Percentiles rank a stretch among this genome's conserved stretches.
Evolutionary conservation across 2,888 invertebrate genomes (phyloP).

Genomic region (Caenorhabditis zanzibari): DNA sequence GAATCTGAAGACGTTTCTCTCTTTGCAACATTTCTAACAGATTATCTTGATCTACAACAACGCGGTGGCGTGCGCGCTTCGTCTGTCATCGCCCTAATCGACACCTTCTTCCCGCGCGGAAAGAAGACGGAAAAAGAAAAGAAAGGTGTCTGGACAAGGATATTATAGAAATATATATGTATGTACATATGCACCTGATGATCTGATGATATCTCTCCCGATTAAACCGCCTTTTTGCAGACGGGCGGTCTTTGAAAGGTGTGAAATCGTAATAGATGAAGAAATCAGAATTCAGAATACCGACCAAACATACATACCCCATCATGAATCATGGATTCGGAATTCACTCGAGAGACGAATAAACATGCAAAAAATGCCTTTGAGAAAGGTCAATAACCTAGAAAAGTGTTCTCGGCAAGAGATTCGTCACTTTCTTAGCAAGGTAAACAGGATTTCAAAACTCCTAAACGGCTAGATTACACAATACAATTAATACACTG

Average conservation of each 20-base stretch:
- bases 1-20: neutral
- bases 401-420: constrained; percentile 14
- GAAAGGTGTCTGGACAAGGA: constrained; percentile 51
- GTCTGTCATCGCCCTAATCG: constrained; percentile 29
- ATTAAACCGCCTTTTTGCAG: constrained; percentile 55
- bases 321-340: constrained; percentile 40
- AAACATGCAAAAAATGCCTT: constrained; percentile 18
- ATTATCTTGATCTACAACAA: constrained; percentile 51
- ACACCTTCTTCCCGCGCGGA: constrained; percentile 26
- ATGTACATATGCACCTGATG: constrained; percentile 51
- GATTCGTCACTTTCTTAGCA: constrained; percentile 29
- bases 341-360: constrained; percentile 14
- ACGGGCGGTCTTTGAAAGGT: constrained; percentile 46
- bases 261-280: constrained; percentile 45
- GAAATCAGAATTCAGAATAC: constrained; percentile 6
- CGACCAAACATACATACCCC: neutral
- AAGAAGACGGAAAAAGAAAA: neutral
- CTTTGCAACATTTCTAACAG: constrained; percentile 40
- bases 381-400: constrained; percentile 33
- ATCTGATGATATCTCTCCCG: constrained; percentile 53
- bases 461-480: constrained; percentile 1
- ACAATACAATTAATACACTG: constrained; percentile 37
- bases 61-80: constrained; percentile 38
- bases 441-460: constrained; percentile 6
- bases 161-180: neutral